Percentiles rank a stretch among this genome's conserved stretches.
Conservation (phyloP, 2,113 vertebrate genomes). For the Chaetodon trifascialis region DNA sequence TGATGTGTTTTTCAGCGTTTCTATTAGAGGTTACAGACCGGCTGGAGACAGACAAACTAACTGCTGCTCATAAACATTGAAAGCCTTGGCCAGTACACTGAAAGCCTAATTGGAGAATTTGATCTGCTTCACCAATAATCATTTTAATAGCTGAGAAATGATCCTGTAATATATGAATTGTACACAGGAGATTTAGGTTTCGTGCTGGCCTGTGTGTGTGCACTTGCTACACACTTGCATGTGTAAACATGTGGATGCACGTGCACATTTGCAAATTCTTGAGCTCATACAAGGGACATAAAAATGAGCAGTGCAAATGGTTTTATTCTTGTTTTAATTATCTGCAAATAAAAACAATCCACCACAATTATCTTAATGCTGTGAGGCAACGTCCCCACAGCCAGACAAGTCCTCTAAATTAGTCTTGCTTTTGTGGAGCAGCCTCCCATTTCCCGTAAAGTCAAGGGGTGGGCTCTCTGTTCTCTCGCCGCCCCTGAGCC, state of each 20-base stretch:
- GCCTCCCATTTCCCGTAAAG: slow-evolving; percentile 81
- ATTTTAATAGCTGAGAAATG: slow-evolving; percentile 69
- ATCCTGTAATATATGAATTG: slow-evolving; percentile 57
- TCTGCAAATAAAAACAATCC: slow-evolving; percentile 67
- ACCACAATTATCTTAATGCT: slow-evolving; percentile 59
- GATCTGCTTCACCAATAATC: slow-evolving; percentile 69
- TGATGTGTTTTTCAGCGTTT: slow-evolving; percentile 36
- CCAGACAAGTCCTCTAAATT: slow-evolving; percentile 60
- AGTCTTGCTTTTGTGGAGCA: slow-evolving; percentile 56
- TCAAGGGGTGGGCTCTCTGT: slow-evolving; percentile 73
- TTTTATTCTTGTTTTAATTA: slow-evolving; percentile 65
- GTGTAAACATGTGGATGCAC: not conserved
- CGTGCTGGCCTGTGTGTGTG: slow-evolving; percentile 5
- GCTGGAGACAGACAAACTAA: slow-evolving; percentile 67
- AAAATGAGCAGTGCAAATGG: slow-evolving; percentile 37
- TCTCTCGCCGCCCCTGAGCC: slow-evolving; percentile 47
- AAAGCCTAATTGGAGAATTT: slow-evolving; percentile 67
- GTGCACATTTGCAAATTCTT: not conserved
- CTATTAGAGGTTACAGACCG: slow-evolving; percentile 61
- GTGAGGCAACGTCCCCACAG: slow-evolving; percentile 51
- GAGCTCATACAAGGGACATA: slow-evolving; percentile 34
- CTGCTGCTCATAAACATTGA: slow-evolving; percentile 58
- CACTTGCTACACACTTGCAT: not conserved
- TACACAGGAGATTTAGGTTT: slow-evolving; percentile 60
- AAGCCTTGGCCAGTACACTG: slow-evolving; percentile 42